Conservation (phyloP, 2,113 vertebrate genomes). For the Mustela lutreola region DNA sequence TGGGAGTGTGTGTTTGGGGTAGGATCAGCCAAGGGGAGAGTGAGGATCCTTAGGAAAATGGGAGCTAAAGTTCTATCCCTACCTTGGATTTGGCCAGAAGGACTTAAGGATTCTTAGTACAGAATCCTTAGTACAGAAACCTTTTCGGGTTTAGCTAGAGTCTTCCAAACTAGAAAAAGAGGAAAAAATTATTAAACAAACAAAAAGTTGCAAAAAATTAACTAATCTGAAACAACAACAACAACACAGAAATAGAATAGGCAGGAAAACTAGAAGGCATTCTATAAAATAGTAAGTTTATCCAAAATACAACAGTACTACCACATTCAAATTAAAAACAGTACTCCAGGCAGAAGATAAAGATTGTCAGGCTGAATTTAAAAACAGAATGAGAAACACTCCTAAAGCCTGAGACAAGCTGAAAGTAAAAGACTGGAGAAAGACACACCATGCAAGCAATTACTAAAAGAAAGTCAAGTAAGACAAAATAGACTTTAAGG, state of each 20-base stretch:
- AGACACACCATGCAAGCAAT: not conserved
- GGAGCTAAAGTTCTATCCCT: not conserved
- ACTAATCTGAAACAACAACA: not conserved
- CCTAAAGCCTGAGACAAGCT: not conserved
- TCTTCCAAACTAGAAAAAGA: not conserved
- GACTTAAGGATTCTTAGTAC: not conserved
- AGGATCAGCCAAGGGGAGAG: not conserved
- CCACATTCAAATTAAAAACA: not conserved
- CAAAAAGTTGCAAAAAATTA: not conserved
- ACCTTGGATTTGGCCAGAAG: not conserved
- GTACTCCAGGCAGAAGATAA: not conserved
- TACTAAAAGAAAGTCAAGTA: not conserved
- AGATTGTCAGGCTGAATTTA: not conserved
- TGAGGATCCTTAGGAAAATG: not conserved
- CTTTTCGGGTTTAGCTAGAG: not conserved
- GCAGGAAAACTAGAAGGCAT: not conserved
- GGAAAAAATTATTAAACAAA: not conserved
- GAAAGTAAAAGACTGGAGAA: slow-evolving; percentile 25
- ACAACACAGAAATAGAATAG: not conserved
- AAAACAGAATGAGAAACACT: not conserved
- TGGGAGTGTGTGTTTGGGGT: not conserved
- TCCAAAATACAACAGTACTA: not conserved
- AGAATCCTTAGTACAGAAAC: not conserved
- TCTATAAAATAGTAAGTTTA: not conserved
- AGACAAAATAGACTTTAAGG: not conserved